Percentiles rank a stretch among this genome's conserved stretches.
Conservation (phyloP, 2,888 invertebrate species). For the Macaria liturata region DNA sequence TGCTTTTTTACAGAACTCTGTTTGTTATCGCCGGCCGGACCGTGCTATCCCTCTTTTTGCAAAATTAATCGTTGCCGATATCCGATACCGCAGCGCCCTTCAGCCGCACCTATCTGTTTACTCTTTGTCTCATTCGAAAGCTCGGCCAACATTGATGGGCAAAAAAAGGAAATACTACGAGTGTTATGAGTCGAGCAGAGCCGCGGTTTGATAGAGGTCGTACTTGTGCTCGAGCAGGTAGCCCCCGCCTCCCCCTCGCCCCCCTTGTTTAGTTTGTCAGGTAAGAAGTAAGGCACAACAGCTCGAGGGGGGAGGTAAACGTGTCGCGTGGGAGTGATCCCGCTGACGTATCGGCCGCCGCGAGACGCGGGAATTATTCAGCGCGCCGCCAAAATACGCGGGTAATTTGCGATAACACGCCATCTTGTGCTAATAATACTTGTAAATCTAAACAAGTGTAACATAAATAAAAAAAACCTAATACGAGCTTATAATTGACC, state of each 20-base stretch:
- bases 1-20: slow-evolving; percentile 71
- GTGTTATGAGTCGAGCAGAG: slow-evolving; percentile 41
- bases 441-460: too few species aligned
- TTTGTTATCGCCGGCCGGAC: slow-evolving; percentile 63
- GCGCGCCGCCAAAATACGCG: slow-evolving; percentile 46
- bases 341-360: slow-evolving; percentile 50
- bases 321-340: slow-evolving; percentile 58
- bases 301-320: slow-evolving; percentile 40
- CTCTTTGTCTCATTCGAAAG: slow-evolving; percentile 2
- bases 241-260: slow-evolving; percentile 50
- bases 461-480: too few species aligned
- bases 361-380: slow-evolving; percentile 48
- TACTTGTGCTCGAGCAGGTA: slow-evolving; percentile 41
- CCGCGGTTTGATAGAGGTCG: slow-evolving; percentile 54
- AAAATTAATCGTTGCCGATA: slow-evolving; percentile 57
- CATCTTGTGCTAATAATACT: slow-evolving; percentile 1
- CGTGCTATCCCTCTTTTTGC: slow-evolving; percentile 49
- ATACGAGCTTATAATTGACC: too few species aligned
- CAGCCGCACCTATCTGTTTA: slow-evolving; percentile 31
- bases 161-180: too few species aligned
- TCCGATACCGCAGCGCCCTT: slow-evolving; percentile 25
- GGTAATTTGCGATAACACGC: slow-evolving; percentile 32
- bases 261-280: slow-evolving; percentile 68
- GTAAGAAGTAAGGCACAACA: slow-evolving; percentile 72
- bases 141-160: too few species aligned